Base-by-base conservation (phyloP, 2,888 invertebrate species). In the Platycnemis pennipes region DNA sequence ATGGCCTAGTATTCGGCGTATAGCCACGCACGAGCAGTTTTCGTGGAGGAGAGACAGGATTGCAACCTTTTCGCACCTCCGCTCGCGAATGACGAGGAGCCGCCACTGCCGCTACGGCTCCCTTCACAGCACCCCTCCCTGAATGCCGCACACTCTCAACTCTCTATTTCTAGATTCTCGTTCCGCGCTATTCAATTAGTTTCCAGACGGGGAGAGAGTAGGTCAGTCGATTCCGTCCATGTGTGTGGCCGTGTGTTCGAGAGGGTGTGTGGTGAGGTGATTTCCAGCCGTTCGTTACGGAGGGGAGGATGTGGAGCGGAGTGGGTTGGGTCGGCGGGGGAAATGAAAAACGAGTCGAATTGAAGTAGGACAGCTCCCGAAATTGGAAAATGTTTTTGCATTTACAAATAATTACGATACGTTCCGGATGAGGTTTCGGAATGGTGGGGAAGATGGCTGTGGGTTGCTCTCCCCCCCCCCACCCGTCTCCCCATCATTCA, bases 321-420 rank as follows among this genome's bases (percentile, higher is more conserved):
- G 63, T 26, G 63, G 2, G 56, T 3, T 56, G 8, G 77, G 77
- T 37, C 37, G 37, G 26, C 37, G 37, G 31, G 77, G 44, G 44
- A 44, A n/a, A 69, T 69, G 91, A 91, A 89, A 56, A 89, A 89
- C 56, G 56, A 8, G 37, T 44, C 13, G 63, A 56, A 63, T 63
- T 91, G 91, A 91, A 91, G 91, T 69, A 91, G 91, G 91, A n/a
- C 91, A 69, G 91, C 63, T 63, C 77, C 37, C 63, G 91, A 63
- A 91, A 91, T 91, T 91, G 91, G 91, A 63, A 91, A 56, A 91
- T 91, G 91, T 91, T 91, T 77, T 91, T 91, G 91, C 49, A 91
- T 91, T 91, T 91, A 91, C 91, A 91, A 56, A 44, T 91, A 91
- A 91, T 91, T 91, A 91, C 91, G 91, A 89, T 53, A 77, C 77